These are phyloP conservation scores for Cantharis lateralis DNA, from an alignment of 2,888 invertebrate species.

Conservation along the genomic window DNA sequence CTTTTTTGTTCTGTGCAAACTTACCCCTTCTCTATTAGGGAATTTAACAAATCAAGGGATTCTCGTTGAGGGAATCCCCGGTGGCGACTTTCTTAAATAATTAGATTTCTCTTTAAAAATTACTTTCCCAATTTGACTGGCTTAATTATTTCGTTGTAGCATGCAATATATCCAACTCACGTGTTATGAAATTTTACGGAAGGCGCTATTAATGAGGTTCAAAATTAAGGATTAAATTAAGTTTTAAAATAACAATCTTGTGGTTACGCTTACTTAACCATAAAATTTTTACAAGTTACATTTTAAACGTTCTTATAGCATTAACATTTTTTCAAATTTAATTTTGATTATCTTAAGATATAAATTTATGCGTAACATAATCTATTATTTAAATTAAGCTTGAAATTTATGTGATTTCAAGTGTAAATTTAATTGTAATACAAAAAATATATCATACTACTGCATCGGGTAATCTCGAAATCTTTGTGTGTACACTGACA, in stretches of 20 bases:
- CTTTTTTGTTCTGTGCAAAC: no score
- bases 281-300: slow-evolving; percentile 2
- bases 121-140: no score
- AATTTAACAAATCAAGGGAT: no score
- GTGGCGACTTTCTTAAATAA: no score
- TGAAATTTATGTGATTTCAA: not conserved
- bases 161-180: not conserved
- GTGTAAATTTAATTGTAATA: not conserved
- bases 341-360: not conserved
- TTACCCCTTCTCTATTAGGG: no score
- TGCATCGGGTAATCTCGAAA: not conserved
- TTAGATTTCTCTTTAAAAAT: no score
- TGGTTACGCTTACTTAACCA: slow-evolving; percentile 1
- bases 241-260: not conserved
- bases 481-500: not conserved
- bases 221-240: not conserved
- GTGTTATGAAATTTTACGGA: not conserved
- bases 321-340: slow-evolving; percentile 1
- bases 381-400: not conserved
- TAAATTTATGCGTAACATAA: not conserved
- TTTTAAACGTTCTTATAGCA: not conserved
- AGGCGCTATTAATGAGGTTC: not conserved
- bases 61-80: no score
- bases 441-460: not conserved
- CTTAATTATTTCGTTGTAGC: not conserved